phyloP scores from a whole-genome alignment of 2,888 invertebrate genomes.

The Acanthosepion esculentum region DNA sequence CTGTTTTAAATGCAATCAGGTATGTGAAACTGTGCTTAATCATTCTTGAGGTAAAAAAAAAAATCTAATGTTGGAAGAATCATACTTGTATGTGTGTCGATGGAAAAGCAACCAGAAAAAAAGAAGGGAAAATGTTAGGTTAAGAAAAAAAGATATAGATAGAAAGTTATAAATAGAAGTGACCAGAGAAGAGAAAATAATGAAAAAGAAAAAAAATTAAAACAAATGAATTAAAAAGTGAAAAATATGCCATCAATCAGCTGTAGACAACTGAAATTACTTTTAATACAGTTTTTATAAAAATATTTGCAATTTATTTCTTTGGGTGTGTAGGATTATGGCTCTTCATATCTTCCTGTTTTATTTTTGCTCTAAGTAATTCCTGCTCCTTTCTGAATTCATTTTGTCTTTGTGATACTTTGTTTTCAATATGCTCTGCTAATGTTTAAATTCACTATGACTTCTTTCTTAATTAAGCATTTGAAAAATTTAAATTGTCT shows the following conservation, averaged over 20 bases:
- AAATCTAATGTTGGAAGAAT: neutral
- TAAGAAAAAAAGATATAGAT: neutral
- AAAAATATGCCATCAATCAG: neutral
- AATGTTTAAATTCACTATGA: no score
- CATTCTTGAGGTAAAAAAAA: neutral
- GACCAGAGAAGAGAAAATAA: no score
- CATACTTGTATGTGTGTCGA: neutral
- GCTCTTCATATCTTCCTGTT: no score
- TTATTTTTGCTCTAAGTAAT: no score
- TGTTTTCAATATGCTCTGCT: no score
- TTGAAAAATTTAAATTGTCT: no score
- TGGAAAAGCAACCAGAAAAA: neutral
- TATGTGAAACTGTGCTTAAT: neutral
- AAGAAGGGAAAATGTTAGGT: neutral
- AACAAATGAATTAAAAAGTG: neutral
- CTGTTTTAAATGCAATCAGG: neutral
- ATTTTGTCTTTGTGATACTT: no score
- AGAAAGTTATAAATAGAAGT: neutral
- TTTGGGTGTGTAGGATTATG: no score
- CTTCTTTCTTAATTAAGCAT: no score
- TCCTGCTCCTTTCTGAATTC: no score
- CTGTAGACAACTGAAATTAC: neutral
- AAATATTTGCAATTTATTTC: no score
- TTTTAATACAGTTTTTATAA: neutral
- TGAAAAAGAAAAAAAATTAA: neutral